phyloP scores from a whole-genome alignment of 1,140 invertebrate species.

The Formica selysi region DNA sequence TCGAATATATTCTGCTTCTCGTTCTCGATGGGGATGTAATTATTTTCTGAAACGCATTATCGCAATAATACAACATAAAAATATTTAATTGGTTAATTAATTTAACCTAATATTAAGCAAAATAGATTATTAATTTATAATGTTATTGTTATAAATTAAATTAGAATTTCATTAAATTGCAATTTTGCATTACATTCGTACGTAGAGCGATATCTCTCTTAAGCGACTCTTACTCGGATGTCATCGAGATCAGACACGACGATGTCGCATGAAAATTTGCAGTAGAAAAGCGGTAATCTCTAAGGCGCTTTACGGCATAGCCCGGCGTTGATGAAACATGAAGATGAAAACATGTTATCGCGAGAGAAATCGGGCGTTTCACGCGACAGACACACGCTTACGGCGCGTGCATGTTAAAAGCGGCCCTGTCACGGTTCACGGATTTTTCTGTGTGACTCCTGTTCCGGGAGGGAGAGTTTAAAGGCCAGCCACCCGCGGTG shows the following conservation, averaged over 20 bases:
- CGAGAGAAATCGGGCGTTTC: slow-evolving; percentile 55
- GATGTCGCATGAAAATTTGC: slow-evolving; percentile 23
- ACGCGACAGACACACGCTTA: slow-evolving; percentile 2
- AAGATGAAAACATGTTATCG: slow-evolving; percentile 65
- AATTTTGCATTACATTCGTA: background rate
- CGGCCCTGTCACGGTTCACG: slow-evolving; percentile 17
- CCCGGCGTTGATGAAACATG: slow-evolving; percentile 22
- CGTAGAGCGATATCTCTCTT: background rate
- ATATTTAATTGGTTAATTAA: slow-evolving; percentile 52
- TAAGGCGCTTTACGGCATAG: background rate
- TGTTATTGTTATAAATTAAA: slow-evolving; percentile 23
- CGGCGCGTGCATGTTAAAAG: slow-evolving; percentile 37
- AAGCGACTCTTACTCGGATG: background rate
- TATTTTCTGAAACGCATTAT: slow-evolving; percentile 11
- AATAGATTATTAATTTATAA: slow-evolving; percentile 37
- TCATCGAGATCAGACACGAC: slow-evolving; percentile 28
- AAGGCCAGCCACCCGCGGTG: slow-evolving; percentile 25
- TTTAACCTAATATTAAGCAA: background rate
- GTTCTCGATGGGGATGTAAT: background rate
- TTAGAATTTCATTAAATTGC: slow-evolving; percentile 29
- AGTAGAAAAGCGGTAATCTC: slow-evolving; percentile 30
- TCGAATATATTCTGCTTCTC: background rate
- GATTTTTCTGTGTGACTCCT: slow-evolving; percentile 52
- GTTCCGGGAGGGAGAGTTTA: slow-evolving; percentile 20
- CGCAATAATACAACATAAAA: background rate